Base-by-base conservation (phyloP, 2,797 vertebrate species). In the Muraenolepis orangiensis region DNA sequence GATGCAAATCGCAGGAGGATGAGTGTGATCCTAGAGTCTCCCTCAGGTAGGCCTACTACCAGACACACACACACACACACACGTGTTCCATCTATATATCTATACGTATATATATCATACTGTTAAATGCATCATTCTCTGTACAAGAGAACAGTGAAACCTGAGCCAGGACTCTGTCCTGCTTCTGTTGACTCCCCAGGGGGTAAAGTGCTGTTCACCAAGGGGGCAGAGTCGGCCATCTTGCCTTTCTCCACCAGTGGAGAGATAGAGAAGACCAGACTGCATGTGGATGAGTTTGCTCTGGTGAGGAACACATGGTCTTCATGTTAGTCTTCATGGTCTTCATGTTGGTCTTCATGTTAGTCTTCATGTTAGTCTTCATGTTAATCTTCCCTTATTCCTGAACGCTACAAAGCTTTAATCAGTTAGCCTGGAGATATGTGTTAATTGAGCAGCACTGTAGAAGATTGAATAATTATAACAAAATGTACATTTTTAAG, bases 211-310 rank as follows among this genome's bases (percentile, higher is more conserved):
- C 89, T 99, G 84, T 99, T 99, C 90, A 97, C 96, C 74, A 99
- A 99, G 91, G 98, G 98, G 80, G 98, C 98, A 2, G 98, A 99
- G 84, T 99, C 97, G 8, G 94, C 96, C 72, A 88, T 99, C 87
- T 93, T 99, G 80, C 97, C 98, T 74, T 93, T 94, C 38, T 84
- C 93, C 70, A 95, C 91, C 78, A 93, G 93, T 57, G 98, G 98
- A 71, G 97, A 97, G 90, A 93, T 98, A 77, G 95, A 98, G 74
- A 97, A 97, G 93, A 99, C 96, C 0, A 94, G 96, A 85, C 72
- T 96, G 70, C 98, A 99, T 0, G 97, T 99, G 61, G 97, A 99
- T 85, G 96, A 99, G 84, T 98, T 99, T 89, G 98, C 98, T 80
- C 90, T 97, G 95, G 98, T 99, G 85, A 95, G 95, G 72, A 78